Conservation (phyloP, 2,888 invertebrate species). For the Periphyllus acericola region DNA sequence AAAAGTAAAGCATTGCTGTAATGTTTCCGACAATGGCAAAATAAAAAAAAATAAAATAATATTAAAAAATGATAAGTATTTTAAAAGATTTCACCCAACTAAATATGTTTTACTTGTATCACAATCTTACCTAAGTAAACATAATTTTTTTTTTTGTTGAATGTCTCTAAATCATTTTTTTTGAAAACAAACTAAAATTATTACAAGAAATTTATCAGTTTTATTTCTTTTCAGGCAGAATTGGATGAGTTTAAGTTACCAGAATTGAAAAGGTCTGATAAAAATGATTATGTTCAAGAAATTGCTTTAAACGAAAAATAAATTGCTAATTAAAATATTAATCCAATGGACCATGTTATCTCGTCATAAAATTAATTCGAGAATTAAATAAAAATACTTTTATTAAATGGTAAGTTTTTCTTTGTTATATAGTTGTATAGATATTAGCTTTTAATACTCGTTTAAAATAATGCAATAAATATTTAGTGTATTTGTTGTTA, state of each 20-base stretch:
- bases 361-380: slow-evolving; percentile 29
- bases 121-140: too few species aligned
- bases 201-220: background rate
- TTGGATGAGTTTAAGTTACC: slow-evolving; percentile 42
- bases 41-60: too few species aligned
- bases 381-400: slow-evolving; percentile 52
- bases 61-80: too few species aligned
- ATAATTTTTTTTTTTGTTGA: background rate
- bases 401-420: slow-evolving; percentile 49
- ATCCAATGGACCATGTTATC: slow-evolving; percentile 43
- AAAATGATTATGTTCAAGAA: background rate
- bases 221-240: slow-evolving; percentile 19
- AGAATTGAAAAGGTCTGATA: background rate
- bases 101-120: too few species aligned
- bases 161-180: background rate
- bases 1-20: too few species aligned
- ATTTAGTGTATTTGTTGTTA: too few species aligned
- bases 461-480: background rate
- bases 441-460: background rate
- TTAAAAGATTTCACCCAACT: too few species aligned
- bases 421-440: background rate
- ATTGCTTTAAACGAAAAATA: background rate
- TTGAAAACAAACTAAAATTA: background rate
- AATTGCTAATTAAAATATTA: slow-evolving; percentile 18
- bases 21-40: too few species aligned